Conservation (phyloP, 1,140 invertebrate species). For the Megathymus violae region DNA sequence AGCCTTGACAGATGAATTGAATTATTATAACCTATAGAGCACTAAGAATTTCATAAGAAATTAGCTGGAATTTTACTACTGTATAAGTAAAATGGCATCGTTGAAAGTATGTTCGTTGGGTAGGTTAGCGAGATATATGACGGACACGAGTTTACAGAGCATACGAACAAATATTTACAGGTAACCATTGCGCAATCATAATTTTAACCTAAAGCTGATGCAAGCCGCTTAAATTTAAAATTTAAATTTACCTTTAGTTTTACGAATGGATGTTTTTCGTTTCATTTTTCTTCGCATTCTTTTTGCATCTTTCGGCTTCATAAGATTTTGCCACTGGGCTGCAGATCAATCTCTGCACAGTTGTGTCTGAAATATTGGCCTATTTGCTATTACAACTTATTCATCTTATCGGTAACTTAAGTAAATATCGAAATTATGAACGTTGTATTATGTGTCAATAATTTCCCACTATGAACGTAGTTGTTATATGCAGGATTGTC, state of each 20-base stretch:
- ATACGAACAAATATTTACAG: constrained; percentile 65
- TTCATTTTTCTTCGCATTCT: too few species aligned
- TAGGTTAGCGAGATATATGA: constrained; percentile 64
- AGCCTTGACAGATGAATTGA: constrained; percentile 46
- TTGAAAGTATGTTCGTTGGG: constrained; percentile 71
- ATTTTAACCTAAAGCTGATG: constrained; percentile 49
- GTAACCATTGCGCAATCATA: constrained; percentile 72
- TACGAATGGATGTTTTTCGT: too few species aligned
- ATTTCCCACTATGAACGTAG: too few species aligned
- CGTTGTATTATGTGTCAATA: too few species aligned
- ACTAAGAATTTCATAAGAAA: constrained; percentile 40
- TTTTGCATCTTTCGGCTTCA: too few species aligned
- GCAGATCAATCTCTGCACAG: too few species aligned
- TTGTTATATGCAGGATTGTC: too few species aligned
- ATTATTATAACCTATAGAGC: constrained; percentile 52
- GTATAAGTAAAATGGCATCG: constrained; percentile 64
- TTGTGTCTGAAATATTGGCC: too few species aligned
- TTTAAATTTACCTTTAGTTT: background rate
- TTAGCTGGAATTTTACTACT: constrained; percentile 42
- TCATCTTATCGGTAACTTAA: too few species aligned
- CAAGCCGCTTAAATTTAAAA: constrained; percentile 17
- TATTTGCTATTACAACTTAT: too few species aligned
- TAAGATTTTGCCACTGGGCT: too few species aligned
- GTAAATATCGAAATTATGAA: too few species aligned
- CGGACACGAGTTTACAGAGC: constrained; percentile 56